Base-by-base conservation (phyloP, 2,113 vertebrate genomes). In the Cavia aperea region DNA sequence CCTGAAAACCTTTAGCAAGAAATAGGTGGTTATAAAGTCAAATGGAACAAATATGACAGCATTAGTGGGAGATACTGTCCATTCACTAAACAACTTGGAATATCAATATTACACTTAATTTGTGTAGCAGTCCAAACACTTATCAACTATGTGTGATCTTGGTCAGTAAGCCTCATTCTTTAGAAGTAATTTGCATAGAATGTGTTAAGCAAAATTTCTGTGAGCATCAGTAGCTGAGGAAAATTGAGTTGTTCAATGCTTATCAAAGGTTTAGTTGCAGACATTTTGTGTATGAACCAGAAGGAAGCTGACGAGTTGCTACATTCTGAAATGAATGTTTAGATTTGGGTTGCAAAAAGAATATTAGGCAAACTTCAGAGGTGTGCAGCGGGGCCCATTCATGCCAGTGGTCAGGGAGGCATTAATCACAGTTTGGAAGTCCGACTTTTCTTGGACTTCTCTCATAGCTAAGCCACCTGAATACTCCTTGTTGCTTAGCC, bases 161-260 rank as follows among this genome's bases (percentile, higher is more conserved):
- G 36, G 13, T 78, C 88, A 81, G 73, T 58, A 93, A 94, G 84
- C 93, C 84, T 93, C 91, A 89, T 49, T 95, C 49, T 23, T 72
- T 29, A 95, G 31, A 77, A 92, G 12, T 66, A 94, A 96, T 95
- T 93, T 43, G 26, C 89, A 82, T 94, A 92, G 77, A 94, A 95
- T 95, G 95, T 79, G 9, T 85, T 86, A 33, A 95, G 92, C 66
- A 81, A 60, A n/a, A 33, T 46, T 62, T 39, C 82, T 78, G 82
- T 92, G 82, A 89, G 93, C 90, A 89, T 58, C n/a, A 84, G 26
- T 94, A 90, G 89, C 29, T 72, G 36, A 93, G 9, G 31, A 92
- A 96, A 96, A 93, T 81, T 92, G 60, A 95, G 90, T 43, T 94
- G 14, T 51, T 96, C 95, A 96, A 95, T 23, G 92, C 96, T 60